phyloP scores from a whole-genome alignment of 2,888 invertebrate genomes.

The Myathropa florea region DNA sequence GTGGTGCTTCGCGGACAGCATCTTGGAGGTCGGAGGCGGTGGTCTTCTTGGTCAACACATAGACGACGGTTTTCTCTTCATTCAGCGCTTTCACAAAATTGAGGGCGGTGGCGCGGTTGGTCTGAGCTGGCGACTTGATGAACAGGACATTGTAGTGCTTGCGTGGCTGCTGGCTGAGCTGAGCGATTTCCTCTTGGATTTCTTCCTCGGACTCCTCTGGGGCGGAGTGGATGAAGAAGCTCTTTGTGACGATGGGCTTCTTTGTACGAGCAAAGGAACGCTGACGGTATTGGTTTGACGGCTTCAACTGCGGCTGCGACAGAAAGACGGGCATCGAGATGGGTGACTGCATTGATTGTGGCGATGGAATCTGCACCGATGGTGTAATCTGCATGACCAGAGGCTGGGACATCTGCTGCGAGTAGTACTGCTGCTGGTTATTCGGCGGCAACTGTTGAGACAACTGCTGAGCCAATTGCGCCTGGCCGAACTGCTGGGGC shows the following conservation, averaged over 20 bases:
- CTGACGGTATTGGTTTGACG: slow-evolving; percentile 72
- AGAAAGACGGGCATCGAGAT: slow-evolving; percentile 32
- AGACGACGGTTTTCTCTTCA: slow-evolving; percentile 80
- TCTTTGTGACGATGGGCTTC: slow-evolving; percentile 78
- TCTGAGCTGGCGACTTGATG: slow-evolving; percentile 79
- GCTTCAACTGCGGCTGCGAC: slow-evolving; percentile 57
- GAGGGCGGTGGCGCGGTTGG: slow-evolving; percentile 76
- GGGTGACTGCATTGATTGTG: slow-evolving; percentile 8
- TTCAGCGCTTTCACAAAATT: slow-evolving; percentile 77
- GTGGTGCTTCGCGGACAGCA: slow-evolving; percentile 77
- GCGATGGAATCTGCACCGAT: slow-evolving; percentile 43
- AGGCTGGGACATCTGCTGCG: slow-evolving; percentile 51
- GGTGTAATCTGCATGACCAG: slow-evolving; percentile 57
- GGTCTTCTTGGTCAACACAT: slow-evolving; percentile 79
- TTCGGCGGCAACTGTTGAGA: slow-evolving; percentile 72
- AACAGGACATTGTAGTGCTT: slow-evolving; percentile 80
- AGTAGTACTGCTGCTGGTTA: slow-evolving; percentile 36
- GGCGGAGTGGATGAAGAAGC: slow-evolving; percentile 79
- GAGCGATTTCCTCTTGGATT: slow-evolving; percentile 77
- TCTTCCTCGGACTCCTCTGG: slow-evolving; percentile 79
- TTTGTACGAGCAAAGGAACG: slow-evolving; percentile 73
- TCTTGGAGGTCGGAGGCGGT: slow-evolving; percentile 77
- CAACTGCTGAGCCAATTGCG: slow-evolving; percentile 31
- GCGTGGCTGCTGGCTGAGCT: slow-evolving; percentile 76
- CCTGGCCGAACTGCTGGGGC: slow-evolving; percentile 72